Evolutionary conservation across 2,888 invertebrate species (phyloP), one percentile per base, ranked within the genome.

Genomic region (Pseudococcus viburni): DNA sequence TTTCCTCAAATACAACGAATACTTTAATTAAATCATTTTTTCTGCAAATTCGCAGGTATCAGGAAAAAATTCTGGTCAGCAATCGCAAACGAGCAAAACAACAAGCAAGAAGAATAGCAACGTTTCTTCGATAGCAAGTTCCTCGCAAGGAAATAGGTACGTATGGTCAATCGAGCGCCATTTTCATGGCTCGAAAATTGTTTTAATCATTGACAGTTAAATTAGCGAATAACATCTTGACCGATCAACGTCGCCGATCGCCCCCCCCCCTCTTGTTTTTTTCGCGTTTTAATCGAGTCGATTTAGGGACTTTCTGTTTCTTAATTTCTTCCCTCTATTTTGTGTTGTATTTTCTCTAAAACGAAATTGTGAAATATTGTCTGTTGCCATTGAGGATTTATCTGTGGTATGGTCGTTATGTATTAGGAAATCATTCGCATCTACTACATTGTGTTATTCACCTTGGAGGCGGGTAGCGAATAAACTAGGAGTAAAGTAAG

Each of bases 401-500:
- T 77, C 17, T 86, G 15, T 86, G 85, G 55, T 86, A 68, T 59
- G 59, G 85, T 86, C 26, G 39, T 86, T 86, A 64, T 86, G 85
- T 86, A 86, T 86, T 86, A 86, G 85, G 85, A 86, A 86, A 68
- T 86, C 85, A 46, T 86, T 86, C 39, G 85, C 85, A 46, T 86
- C 91, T 92, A 94, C 91, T 94, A 86, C 85, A 86, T 86, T 94
- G 92, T 95, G 95, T 94, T 96, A 96, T 94, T 96, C 96, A 92
- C 97, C 96, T 93, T 97, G 97, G 97, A 95, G 96, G 92, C 95
- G 96, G 93, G 97, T 97, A 93, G 97, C 97, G 93, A 96, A 96
- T 93, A 97, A 96, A 93, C 95, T 97, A 92, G 96, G 97, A 95
- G 96, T 97, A 93, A 96, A 96, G 96, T 97, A 96, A 96, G 97